These are phyloP conservation scores for Bactericera cockerelli DNA, from an alignment of 1,140 invertebrate genomes.

Conservation along the genomic window DNA sequence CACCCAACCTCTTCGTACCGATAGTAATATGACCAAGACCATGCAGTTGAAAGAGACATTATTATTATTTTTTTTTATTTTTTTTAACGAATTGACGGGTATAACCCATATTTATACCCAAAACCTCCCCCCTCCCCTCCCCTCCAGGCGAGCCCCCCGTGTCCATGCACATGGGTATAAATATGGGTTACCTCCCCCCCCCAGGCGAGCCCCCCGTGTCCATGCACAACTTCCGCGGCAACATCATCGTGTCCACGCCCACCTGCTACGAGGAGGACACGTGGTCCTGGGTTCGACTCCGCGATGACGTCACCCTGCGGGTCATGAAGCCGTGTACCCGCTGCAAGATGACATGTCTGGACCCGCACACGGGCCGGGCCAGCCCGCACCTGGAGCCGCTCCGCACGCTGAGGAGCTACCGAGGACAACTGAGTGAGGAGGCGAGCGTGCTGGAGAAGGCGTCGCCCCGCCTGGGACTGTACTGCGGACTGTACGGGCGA, in stretches of 20 bases:
- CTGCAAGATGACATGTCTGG: slow-evolving; percentile 15
- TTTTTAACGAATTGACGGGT: too few species aligned
- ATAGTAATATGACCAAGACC: too few species aligned
- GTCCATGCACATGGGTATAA: too few species aligned
- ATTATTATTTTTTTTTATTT: too few species aligned
- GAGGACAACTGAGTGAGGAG: neutral
- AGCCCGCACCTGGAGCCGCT: slow-evolving; percentile 11
- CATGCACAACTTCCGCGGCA: slow-evolving; percentile 33
- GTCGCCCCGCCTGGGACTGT: slow-evolving; percentile 6
- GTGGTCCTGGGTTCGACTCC: slow-evolving; percentile 32
- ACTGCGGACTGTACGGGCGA: slow-evolving; percentile 1
- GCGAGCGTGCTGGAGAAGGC: slow-evolving; percentile 4
- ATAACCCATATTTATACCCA: too few species aligned
- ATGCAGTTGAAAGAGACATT: too few species aligned
- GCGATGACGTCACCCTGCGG: slow-evolving; percentile 28
- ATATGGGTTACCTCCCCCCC: too few species aligned
- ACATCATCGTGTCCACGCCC: slow-evolving; percentile 29
- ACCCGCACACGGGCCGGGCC: slow-evolving; percentile 13
- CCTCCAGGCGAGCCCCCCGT: neutral
- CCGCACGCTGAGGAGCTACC: slow-evolving; percentile 11
- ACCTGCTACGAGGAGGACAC: slow-evolving; percentile 32
- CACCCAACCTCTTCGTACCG: too few species aligned
- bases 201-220: slow-evolving; percentile 20
- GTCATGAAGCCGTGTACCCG: slow-evolving; percentile 29
- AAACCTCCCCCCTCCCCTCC: neutral